A percentile compares a stretch with the other conserved stretches of the same genome.
Conservation (phyloP, 2,888 invertebrate species). For the Thymelicus sylvestris region DNA sequence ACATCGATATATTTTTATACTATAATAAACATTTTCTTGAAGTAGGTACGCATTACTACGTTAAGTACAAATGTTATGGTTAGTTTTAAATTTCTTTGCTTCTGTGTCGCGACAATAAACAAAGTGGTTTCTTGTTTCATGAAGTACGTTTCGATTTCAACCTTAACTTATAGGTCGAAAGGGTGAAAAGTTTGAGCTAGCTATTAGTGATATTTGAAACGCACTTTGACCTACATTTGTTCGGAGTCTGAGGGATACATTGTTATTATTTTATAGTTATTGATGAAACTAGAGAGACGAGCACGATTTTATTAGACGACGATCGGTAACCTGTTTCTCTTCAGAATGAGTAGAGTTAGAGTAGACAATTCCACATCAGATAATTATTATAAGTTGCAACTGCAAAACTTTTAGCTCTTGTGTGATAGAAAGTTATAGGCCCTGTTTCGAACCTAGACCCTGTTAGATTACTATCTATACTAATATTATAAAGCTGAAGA, state of each 20-base stretch:
- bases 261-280: neutral
- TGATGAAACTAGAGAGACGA: neutral
- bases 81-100: conserved; percentile 21
- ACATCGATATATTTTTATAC: conserved; percentile 23
- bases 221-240: neutral
- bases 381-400: too few species aligned
- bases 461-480: too few species aligned
- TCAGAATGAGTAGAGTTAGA: too few species aligned
- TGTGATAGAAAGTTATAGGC: too few species aligned
- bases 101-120: conserved; percentile 25
- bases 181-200: neutral
- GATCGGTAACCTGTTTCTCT: too few species aligned
- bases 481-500: too few species aligned
- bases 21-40: conserved; percentile 25
- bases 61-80: conserved; percentile 12
- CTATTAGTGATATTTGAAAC: neutral
- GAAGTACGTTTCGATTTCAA: too few species aligned
- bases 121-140: conserved; percentile 11
- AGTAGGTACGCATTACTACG: neutral
- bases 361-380: too few species aligned
- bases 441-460: too few species aligned
- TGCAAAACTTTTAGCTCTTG: too few species aligned
- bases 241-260: neutral
- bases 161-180: neutral
- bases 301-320: too few species aligned